Evolutionary conservation across 2,888 invertebrate genomes (phyloP).

Genomic region (Eristalis arbustorum): DNA sequence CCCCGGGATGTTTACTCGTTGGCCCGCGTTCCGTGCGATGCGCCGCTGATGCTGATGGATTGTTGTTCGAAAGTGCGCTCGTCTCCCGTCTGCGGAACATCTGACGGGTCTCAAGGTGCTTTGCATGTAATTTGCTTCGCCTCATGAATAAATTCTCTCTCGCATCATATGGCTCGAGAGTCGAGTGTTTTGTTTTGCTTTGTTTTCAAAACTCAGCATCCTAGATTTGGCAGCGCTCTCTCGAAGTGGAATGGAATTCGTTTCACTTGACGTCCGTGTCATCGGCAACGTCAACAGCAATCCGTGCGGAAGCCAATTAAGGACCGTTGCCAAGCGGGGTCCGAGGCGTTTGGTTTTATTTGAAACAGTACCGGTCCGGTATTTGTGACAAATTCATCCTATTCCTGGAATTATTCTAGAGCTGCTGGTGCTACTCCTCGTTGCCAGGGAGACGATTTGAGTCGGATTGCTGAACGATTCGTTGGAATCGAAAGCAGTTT

Average conservation of each 20-base stretch:
- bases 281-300: not conserved
- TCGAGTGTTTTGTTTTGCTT: too few species aligned
- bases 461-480: not conserved
- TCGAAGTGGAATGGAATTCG: not conserved
- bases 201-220: not conserved
- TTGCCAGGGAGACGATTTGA: not conserved
- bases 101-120: not conserved
- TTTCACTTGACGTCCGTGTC: not conserved
- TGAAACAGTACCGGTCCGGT: not conserved
- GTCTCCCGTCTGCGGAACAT: not conserved
- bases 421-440: too few species aligned
- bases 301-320: conserved; percentile 5
- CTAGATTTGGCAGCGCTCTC: too few species aligned
- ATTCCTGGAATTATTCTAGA: not conserved
- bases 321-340: not conserved
- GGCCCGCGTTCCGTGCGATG: not conserved
- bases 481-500: not conserved
- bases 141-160: not conserved
- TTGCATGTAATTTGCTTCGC: not conserved
- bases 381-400: not conserved
- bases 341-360: not conserved
- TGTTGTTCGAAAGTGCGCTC: not conserved
- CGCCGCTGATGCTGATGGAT: not conserved
- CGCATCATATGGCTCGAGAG: not conserved
- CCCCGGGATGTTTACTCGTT: not conserved